phyloP scores from a whole-genome alignment of 2,888 invertebrate genomes.

The Trisateles emortualis region DNA sequence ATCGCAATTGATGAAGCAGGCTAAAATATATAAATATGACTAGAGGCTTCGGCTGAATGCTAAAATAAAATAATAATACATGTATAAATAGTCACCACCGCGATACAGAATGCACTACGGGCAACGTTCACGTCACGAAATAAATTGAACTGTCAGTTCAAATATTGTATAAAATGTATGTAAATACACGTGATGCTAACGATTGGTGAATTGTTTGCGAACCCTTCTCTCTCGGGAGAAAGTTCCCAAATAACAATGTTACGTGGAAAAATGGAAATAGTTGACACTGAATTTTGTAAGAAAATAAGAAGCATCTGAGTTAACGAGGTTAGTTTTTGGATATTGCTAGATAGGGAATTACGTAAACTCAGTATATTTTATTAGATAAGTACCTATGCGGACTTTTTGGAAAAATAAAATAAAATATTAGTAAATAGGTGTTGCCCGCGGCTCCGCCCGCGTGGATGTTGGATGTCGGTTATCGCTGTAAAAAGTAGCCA shows the following conservation, averaged over 20 bases:
- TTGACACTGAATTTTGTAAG: conserved; percentile 42
- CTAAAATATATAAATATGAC: no score
- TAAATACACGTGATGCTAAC: conserved; percentile 46
- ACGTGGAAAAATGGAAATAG: conserved; percentile 49
- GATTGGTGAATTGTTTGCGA: conserved; percentile 43
- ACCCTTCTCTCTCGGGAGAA: conserved; percentile 33
- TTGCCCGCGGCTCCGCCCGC: no score
- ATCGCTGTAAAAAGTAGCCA: no score
- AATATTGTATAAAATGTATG: conserved; percentile 38
- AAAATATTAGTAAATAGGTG: not conserved
- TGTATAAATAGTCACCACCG: no score
- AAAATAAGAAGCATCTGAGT: conserved; percentile 35
- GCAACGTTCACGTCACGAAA: conserved; percentile 18
- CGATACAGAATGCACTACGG: not conserved
- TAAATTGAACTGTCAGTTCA: conserved; percentile 40
- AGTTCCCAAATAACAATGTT: conserved; percentile 39
- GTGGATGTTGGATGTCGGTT: no score
- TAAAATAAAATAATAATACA: no score
- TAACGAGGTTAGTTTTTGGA: conserved; percentile 35
- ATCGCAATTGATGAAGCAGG: no score
- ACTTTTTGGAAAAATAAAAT: not conserved
- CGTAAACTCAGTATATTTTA: no score
- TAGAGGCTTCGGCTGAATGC: no score
- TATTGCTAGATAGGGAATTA: conserved; percentile 20
- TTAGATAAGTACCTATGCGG: not conserved